Evolutionary conservation across 2,113 vertebrate species (phyloP), one percentile per base, ranked within the genome.

Genomic region (Anolis carolinensis): DNA sequence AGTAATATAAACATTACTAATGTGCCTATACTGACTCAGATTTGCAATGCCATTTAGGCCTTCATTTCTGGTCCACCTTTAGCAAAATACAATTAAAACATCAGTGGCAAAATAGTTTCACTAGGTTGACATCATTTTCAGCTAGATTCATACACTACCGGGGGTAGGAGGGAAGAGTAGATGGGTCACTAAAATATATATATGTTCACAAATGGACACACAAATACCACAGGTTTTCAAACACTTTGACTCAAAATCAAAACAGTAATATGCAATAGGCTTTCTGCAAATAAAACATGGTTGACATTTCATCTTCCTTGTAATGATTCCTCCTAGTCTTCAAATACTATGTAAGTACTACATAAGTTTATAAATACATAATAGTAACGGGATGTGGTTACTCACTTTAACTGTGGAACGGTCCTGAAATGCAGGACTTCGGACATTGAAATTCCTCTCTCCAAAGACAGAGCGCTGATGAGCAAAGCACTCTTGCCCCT

Each of bases 381-480:
- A 83, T 84, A 85, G 59, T 80, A 32, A 72, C 80, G 71, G 39
- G 80, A 65, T 74, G 81, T 93, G 88, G 62, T 85, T 93, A 90
- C 98, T 97, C 93, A 97, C 96, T 95, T 96, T 98, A 87, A 95
- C 76, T 77, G 94, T 92, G 34, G 94, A 88, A 83, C 93, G 96
- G 82, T 97, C 93, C 92, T 95, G 93, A 80, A 93, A 92, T 81
- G 95, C 93, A 89, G 96, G 96, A 92, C 96, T 97, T 95, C 91
- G 95, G 84, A 96, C 91, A 93, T 99, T 99, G 93, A 98, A 96
- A 96, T 97, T 98, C 95, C 97, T 98, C 96, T 99, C 98, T 93
- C 98, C 97, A 90, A 99, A 99, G 93, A 99, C 98, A 81, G 97
- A 98, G 83, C 98, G 97, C 70, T 95, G 96, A 87, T 93, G 91